Percentiles rank a stretch among this genome's conserved stretches.
Evolutionary conservation across 2,888 invertebrate genomes (phyloP).

Genomic region (Oegoconia quadripuncta): DNA sequence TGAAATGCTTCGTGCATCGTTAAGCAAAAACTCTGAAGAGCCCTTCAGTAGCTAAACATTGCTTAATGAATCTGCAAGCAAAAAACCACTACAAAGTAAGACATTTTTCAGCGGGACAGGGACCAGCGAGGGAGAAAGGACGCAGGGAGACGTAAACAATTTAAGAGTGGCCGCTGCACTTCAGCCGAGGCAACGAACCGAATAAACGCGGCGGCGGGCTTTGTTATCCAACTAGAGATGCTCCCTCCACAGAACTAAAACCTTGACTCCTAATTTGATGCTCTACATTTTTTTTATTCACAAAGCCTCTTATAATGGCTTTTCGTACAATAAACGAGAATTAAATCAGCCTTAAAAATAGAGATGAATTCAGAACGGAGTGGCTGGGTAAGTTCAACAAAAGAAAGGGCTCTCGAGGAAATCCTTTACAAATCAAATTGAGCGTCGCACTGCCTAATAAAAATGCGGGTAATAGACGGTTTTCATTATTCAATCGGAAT

Average conservation of each 20-base stretch:
- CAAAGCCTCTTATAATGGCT: conserved; percentile 34
- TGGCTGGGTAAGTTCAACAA: no score
- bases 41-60: conserved; percentile 15
- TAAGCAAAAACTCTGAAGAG: conserved; percentile 7
- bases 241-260: conserved; percentile 26
- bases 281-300: conserved; percentile 30
- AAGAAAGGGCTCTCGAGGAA: background rate
- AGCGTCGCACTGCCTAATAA: conserved; percentile 6
- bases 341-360: conserved; percentile 33
- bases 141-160: conserved; percentile 58
- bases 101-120: conserved; percentile 27
- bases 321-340: conserved; percentile 37
- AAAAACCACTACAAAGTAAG: conserved; percentile 27
- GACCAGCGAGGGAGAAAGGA: conserved; percentile 30
- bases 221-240: conserved; percentile 34
- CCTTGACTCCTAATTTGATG: conserved; percentile 36
- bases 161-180: conserved; percentile 54
- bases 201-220: conserved; percentile 49
- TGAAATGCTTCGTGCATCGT: conserved; percentile 3
- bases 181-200: conserved; percentile 49
- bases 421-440: conserved; percentile 9
- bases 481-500: conserved; percentile 20
- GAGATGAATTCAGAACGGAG: conserved; percentile 20
- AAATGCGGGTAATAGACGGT: conserved; percentile 14
- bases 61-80: conserved; percentile 28